Percentiles rank a stretch among this genome's conserved stretches.
Conservation (phyloP, 53 echinoderm and acorn worm genomes). For the Temnopleurus reevesii region DNA sequence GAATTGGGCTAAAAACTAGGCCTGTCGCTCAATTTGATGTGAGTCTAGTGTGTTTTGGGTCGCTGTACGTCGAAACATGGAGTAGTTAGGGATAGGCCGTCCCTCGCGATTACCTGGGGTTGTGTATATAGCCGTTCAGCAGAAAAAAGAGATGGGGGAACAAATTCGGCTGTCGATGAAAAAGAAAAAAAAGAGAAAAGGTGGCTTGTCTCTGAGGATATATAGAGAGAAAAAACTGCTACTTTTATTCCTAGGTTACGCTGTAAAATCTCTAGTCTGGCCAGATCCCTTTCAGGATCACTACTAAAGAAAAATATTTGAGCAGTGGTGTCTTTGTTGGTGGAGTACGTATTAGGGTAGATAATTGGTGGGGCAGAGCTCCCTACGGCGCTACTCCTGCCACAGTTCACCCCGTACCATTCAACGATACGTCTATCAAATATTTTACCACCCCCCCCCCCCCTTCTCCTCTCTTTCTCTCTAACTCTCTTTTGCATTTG, state of each 20-base stretch:
- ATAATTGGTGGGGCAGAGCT: slow-evolving; percentile 83
- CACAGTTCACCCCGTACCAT: slow-evolving; percentile 58
- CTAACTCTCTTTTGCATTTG: not conserved
- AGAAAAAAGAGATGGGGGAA: slow-evolving; percentile 22
- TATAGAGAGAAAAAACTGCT: slow-evolving; percentile 51
- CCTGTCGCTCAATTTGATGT: slow-evolving; percentile 60
- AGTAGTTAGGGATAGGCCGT: slow-evolving; percentile 66
- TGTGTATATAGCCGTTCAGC: slow-evolving; percentile 75
- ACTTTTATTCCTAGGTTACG: slow-evolving; percentile 59
- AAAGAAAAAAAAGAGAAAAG: not conserved
- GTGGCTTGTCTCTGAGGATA: slow-evolving; percentile 15
- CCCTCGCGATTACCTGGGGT: slow-evolving; percentile 70
- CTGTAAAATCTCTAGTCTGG: slow-evolving; percentile 65
- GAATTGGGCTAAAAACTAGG: slow-evolving; percentile 50
- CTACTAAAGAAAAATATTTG: slow-evolving; percentile 91
- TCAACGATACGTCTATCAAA: slow-evolving; percentile 31
- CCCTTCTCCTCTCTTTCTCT: not conserved
- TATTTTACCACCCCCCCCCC: slow-evolving; percentile 4
- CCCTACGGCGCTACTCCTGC: slow-evolving; percentile 71
- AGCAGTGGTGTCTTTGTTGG: slow-evolving; percentile 92
- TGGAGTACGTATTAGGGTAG: slow-evolving; percentile 81
- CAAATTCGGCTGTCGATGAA: slow-evolving; percentile 13
- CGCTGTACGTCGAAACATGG: slow-evolving; percentile 53
- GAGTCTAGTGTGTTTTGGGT: slow-evolving; percentile 44
- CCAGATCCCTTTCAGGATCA: slow-evolving; percentile 89